Conservation (phyloP, 2,888 invertebrate genomes). For the Timema podura region DNA sequence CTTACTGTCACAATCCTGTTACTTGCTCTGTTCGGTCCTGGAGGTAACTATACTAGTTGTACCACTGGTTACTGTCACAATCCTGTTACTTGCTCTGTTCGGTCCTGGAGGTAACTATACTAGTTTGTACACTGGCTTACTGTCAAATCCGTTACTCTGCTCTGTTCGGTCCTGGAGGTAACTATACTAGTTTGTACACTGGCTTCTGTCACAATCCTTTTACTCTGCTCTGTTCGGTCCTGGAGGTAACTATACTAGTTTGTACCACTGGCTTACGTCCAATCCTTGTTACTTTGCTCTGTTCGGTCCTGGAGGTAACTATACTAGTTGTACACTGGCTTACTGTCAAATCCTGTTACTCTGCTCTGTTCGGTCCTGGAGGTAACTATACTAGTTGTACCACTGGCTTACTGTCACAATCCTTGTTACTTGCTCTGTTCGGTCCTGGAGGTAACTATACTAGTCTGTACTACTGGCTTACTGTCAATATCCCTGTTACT, state of each 20-base stretch:
- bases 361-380: constrained; percentile 62
- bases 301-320: constrained; percentile 58
- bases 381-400: too few relatives aligned
- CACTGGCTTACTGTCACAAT: constrained; percentile 64
- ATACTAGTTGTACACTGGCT: too few relatives aligned
- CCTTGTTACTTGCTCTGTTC: constrained; percentile 64
- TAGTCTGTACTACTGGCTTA: too few relatives aligned
- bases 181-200: too few relatives aligned
- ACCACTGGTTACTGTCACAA: constrained; percentile 67
- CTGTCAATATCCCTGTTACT: constrained; percentile 65
- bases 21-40: constrained; percentile 63
- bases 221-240: constrained; percentile 65
- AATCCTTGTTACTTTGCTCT: constrained; percentile 63
- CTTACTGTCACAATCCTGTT: constrained; percentile 66
- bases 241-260: constrained; percentile 47
- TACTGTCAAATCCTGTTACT: constrained; percentile 67
- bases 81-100: constrained; percentile 61
- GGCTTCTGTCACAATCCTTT: constrained; percentile 62
- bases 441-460: constrained; percentile 56
- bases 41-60: constrained; percentile 46
- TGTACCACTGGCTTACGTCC: too few relatives aligned
- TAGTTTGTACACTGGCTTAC: too few relatives aligned
- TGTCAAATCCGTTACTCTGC: constrained; percentile 67
- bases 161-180: constrained; percentile 60
- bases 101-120: constrained; percentile 56